Evolutionary conservation across 1,140 invertebrate species (phyloP), one percentile per base, ranked within the genome.

Genomic region (Adelges cooleyi): DNA sequence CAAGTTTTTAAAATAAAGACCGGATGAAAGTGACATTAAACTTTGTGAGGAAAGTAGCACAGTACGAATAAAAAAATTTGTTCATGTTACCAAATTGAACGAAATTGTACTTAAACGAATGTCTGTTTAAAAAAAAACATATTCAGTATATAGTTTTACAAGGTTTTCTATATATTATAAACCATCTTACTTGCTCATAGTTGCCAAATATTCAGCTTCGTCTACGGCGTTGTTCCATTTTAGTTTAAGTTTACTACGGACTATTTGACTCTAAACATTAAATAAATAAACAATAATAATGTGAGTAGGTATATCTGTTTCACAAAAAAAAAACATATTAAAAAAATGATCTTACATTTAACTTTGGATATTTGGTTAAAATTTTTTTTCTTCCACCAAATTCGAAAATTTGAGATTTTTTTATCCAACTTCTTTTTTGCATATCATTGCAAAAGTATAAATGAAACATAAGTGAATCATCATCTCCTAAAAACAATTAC

Each of bases 151-250:
- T n/a, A n/a, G n/a, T n/a, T n/a, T n/a, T n/a, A n/a, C n/a, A n/a
- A n/a, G n/a, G n/a, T n/a, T n/a, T n/a, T n/a, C n/a, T n/a, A n/a
- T n/a, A n/a, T n/a, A n/a, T n/a, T n/a, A 54, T 20, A 18, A 4
- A 44, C 27, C 23, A 25, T 56, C 38, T 56, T 48, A 62, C 56
- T 22, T 62, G 0, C 20, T 33, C 13, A 62, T 48, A 3, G 40
- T 2, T 18, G 27, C 42, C 20, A 62, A 62, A 62, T 5, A 15
- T 33, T 62, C 42, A 48, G 56, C 56, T 48, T 62, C 56, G 3
- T 62, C 42, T 8, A 44, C 56, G 4, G 56, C 56, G 44, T 13
- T 20, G 33, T 48, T 48, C 56, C 56, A 62, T 33, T 62, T 62
- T 1, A 22, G 15, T 20, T 48, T 48, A n/a, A 62, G 17, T 22